Conservation (phyloP, 92 coral and sea anemone species). For the Porites rus region DNA sequence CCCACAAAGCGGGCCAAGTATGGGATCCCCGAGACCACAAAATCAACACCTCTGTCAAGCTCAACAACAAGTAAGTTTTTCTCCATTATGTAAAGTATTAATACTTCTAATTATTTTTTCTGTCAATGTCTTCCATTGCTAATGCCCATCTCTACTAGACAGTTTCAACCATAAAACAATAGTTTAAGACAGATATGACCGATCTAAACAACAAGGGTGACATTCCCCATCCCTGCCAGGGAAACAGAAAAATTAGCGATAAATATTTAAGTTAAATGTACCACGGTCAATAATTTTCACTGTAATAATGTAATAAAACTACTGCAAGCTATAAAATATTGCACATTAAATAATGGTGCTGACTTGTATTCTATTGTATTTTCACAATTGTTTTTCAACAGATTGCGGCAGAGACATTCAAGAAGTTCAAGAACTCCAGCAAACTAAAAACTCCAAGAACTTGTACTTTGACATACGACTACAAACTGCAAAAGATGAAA, state of each 20-base stretch:
- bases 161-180: slow-evolving; percentile 40
- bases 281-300: slow-evolving; percentile 47
- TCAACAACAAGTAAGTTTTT: slow-evolving; percentile 53
- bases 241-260: neutral
- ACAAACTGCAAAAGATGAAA: slow-evolving; percentile 46
- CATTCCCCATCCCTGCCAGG: slow-evolving; percentile 36
- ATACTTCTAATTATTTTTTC: slow-evolving; percentile 48
- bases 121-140: slow-evolving; percentile 53
- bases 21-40: slow-evolving; percentile 47
- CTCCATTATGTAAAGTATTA: slow-evolving; percentile 31
- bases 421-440: slow-evolving; percentile 44
- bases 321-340: slow-evolving; percentile 48
- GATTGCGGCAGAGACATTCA: slow-evolving; percentile 45
- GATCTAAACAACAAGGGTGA: slow-evolving; percentile 37
- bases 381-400: slow-evolving; percentile 48
- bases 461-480: slow-evolving; percentile 59
- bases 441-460: slow-evolving; percentile 44
- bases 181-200: slow-evolving; percentile 42
- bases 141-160: slow-evolving; percentile 50
- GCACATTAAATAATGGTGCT: slow-evolving; percentile 41
- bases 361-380: slow-evolving; percentile 18
- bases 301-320: slow-evolving; percentile 27
- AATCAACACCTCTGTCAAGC: slow-evolving; percentile 43
- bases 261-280: slow-evolving; percentile 40
- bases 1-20: slow-evolving; percentile 60